Evolutionary conservation across 1,140 invertebrate genomes (phyloP), one percentile per base, ranked within the genome.

Genomic region (Matsumurasca onukii): DNA sequence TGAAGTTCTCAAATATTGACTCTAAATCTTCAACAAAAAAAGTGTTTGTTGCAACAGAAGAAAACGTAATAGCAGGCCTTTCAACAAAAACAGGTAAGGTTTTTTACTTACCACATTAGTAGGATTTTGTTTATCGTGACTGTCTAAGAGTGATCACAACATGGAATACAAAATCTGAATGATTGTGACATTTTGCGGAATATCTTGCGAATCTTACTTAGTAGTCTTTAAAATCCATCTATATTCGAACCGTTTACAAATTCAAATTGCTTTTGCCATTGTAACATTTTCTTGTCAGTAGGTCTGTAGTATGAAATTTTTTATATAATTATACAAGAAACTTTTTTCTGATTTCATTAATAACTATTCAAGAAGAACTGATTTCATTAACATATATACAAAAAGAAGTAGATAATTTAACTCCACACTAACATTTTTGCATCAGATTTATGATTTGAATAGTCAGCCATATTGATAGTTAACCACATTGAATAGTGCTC

Each of bases 41-140:
- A 75, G 82, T 94, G n/a, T 87, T 94, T 74, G 86, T 96, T 13
- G 90, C 88, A n/a, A 94, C 93, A 0, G 88, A 94, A 74, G 88
- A 93, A 79, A 94, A 96, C 85, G 91, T 94, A 70, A 78, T 97
- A 62, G 92, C 93, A 70, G 89, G 91, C 66, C 76, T 97, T 57
- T 90, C 91, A 81, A 82, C 90, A 51, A 91, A 93, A 77, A 91
- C 89, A 76, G 93, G 91, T 87, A 80, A 77, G 31, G 75, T 55
- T 55, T n/a, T n/a, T n/a, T n/a, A n/a, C n/a, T n/a, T n/a, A n/a
- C n/a, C n/a, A n/a, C n/a, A n/a, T n/a, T n/a, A n/a, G n/a, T n/a
- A n/a, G n/a, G n/a, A n/a, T n/a, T n/a, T n/a, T n/a, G n/a, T n/a
- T n/a, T n/a, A n/a, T n/a, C 24, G 25, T 25, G 29, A 30, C 49